Percentiles rank a stretch among this genome's conserved stretches.
Conservation (phyloP, 2,888 invertebrate species). For the Dasypolia templi region DNA sequence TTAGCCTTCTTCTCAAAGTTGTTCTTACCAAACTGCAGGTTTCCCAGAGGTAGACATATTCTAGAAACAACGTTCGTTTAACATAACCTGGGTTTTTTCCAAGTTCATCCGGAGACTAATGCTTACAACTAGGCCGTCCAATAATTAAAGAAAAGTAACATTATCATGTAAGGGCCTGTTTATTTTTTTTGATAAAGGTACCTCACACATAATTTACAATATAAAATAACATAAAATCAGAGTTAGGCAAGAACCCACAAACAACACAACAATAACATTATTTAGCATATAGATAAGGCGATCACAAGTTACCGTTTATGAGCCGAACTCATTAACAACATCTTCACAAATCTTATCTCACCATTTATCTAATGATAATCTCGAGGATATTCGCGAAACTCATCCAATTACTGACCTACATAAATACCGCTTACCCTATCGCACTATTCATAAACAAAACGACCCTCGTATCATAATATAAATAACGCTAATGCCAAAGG, state of each 20-base stretch:
- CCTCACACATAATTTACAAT: not conserved
- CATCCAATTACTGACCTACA: conserved; percentile 58
- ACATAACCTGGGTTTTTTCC: too few species aligned
- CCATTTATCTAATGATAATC: conserved; percentile 44
- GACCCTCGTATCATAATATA: conserved; percentile 52
- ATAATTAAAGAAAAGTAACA: too few species aligned
- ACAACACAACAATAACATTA: conserved; percentile 5
- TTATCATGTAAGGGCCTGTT: not conserved
- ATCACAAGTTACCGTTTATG: conserved; percentile 17
- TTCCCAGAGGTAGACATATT: too few species aligned
- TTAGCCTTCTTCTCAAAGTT: too few species aligned
- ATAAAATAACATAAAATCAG: not conserved
- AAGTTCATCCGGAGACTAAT: too few species aligned
- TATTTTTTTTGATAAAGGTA: not conserved
- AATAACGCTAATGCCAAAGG: conserved; percentile 56
- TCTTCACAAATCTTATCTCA: conserved; percentile 29
- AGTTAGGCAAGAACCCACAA: not conserved
- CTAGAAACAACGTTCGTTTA: too few species aligned
- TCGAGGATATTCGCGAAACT: conserved; percentile 25
- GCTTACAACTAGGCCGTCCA: too few species aligned
- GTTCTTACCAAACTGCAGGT: too few species aligned
- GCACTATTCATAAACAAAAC: conserved; percentile 61
- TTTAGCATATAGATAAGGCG: not conserved
- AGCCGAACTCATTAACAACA: conserved; percentile 31
- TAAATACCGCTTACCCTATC: conserved; percentile 56